Evolutionary conservation across 2,113 vertebrate genomes (phyloP), one percentile per base, ranked within the genome.

Genomic region (Choloepus hoffmanni): DNA sequence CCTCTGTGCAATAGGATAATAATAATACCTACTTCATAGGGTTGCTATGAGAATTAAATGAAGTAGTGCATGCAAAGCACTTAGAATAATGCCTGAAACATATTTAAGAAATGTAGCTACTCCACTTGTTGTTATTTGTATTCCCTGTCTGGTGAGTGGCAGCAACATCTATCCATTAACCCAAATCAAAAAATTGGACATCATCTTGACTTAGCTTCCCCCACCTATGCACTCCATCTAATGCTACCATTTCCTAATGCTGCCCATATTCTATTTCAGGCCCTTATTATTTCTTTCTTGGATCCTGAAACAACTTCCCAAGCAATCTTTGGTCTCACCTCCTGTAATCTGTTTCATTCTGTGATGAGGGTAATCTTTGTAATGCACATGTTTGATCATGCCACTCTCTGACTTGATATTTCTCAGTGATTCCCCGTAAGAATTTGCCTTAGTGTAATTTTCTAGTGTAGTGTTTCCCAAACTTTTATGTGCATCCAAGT

Each of bases 391-490:
- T 53, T 60, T 79, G 50, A 83, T 78, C 73, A 9, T 72, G 36
- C 45, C 23, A 14, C 45, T 82, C 16, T 77, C 50, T 50, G 23
- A n/a, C 43, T 86, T 87, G 85, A 85, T 67, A 72, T 36, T 89
- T 55, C 55, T 92, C n/a, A 24, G 67, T 63, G 68, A 90, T 81
- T 77, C 15, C n/a, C 16, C 10, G 10, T 24, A 86, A 53, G 60
- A 94, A 89, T 89, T 92, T 92, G 36, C 65, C 43, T 76, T 50
- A 26, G 92, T 30, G 83, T 65, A 55, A 86, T 58, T n/a, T 81
- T 45, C 78, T 84, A 74, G 10, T 85, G n/a, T 62, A 81, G 33
- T 36, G 19, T 13, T 26, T 81, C 45, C 50, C 30, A 45, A 82
- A 86, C 28, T 90, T 92, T 33, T 23, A 14, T 62, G 43, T 93